Conservation (phyloP, 2,797 vertebrate genomes). For the Eremophila alpestris region DNA sequence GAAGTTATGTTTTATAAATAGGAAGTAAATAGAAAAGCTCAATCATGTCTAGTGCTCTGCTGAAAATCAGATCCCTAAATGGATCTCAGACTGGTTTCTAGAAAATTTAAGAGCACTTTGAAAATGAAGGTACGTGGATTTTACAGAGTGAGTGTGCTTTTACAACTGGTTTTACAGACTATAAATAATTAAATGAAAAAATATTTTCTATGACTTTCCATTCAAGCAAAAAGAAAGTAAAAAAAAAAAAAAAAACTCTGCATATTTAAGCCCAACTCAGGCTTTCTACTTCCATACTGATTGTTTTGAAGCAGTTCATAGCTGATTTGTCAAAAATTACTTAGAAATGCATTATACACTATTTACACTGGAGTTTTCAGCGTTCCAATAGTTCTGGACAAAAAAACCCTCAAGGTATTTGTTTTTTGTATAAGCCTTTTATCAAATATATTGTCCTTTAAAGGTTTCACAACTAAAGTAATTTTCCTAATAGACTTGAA, state of each 20-base stretch:
- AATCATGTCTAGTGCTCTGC: background rate
- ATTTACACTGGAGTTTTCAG: background rate
- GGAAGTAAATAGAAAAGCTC: background rate
- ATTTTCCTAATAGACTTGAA: background rate
- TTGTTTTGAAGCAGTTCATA: background rate
- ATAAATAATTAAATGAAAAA: background rate
- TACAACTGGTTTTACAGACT: background rate
- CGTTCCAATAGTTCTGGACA: background rate
- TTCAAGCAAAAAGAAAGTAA: background rate
- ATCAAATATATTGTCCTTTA: background rate
- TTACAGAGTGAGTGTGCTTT: background rate
- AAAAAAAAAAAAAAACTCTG: background rate
- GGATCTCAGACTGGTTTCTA: background rate
- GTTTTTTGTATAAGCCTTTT: background rate
- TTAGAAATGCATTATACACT: background rate
- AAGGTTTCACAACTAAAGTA: background rate
- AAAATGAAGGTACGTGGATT: background rate
- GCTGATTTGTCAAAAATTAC: background rate
- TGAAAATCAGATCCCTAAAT: background rate
- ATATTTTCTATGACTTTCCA: background rate
- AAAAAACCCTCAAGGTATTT: background rate
- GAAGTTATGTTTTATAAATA: background rate
- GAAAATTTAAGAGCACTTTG: background rate
- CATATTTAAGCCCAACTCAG: background rate
- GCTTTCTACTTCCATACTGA: background rate